Percentiles rank a stretch among this genome's conserved stretches.
Evolutionary conservation across 2,113 vertebrate species (phyloP).

Genomic region (Salvelinus namaycush): DNA sequence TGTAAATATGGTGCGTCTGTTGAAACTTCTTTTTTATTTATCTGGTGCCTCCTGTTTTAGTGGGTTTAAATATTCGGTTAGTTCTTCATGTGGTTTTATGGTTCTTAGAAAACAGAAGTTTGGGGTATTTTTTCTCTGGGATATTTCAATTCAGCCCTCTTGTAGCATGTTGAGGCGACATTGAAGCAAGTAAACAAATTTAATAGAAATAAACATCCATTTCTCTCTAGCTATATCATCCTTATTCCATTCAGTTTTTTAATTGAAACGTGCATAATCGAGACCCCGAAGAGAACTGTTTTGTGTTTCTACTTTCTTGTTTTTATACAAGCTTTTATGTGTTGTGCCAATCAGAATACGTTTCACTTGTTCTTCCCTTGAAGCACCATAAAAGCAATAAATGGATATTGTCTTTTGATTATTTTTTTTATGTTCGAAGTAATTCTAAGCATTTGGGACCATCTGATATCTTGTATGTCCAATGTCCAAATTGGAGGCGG

Average conservation of each 20-base stretch:
- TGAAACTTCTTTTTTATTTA: slow-evolving; percentile 97
- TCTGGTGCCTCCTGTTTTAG: slow-evolving; percentile 99
- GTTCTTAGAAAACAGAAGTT: slow-evolving; percentile 94
- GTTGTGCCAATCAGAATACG: slow-evolving; percentile 86
- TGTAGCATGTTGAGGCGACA: slow-evolving; percentile 97
- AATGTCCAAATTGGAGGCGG: slow-evolving; percentile 93
- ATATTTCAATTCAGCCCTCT: slow-evolving; percentile 95
- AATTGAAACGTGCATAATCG: slow-evolving; percentile 79
- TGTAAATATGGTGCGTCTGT: slow-evolving; percentile 99
- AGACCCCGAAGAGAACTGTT: slow-evolving; percentile 81
- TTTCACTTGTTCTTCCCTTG: slow-evolving; percentile 84
- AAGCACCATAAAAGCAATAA: slow-evolving; percentile 98
- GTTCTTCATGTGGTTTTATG: slow-evolving; percentile 98
- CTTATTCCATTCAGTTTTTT: slow-evolving; percentile 85
- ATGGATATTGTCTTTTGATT: slow-evolving; percentile 89
- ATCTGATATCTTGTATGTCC: slow-evolving; percentile 93
- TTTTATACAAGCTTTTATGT: slow-evolving; percentile 85
- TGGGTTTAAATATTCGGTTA: slow-evolving; percentile 97
- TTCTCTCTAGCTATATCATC: slow-evolving; percentile 83
- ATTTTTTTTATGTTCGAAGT: slow-evolving; percentile 74
- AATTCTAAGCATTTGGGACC: slow-evolving; percentile 84
- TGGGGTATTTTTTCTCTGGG: slow-evolving; percentile 85
- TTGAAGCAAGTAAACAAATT: slow-evolving; percentile 95
- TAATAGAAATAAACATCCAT: slow-evolving; percentile 84
- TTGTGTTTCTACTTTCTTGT: slow-evolving; percentile 80